Evolutionary conservation across 2,888 invertebrate genomes (phyloP).

Genomic region (Arrhopalites spinosus): DNA sequence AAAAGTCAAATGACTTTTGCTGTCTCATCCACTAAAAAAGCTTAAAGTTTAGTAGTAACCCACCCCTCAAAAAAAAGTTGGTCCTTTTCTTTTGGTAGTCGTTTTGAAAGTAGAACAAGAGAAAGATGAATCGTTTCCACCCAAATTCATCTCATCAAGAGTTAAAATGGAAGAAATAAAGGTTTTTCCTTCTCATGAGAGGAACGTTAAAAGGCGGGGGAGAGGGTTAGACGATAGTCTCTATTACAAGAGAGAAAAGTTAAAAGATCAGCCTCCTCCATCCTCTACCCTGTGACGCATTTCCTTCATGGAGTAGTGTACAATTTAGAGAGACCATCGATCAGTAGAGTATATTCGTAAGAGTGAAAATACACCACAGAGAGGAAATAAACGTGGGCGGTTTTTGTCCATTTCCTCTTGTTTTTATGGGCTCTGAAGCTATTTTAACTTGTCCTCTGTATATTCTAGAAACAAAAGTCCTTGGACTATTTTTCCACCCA

Average conservation of each 20-base stretch:
- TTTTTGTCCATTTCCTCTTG: not conserved
- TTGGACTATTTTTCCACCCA: not conserved
- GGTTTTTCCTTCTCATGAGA: not conserved
- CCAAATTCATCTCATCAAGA: slow-evolving; percentile 2
- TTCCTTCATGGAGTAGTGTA: not conserved
- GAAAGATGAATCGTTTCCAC: slow-evolving; percentile 10
- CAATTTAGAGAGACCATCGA: not conserved
- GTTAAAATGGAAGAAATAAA: not conserved
- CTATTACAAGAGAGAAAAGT: no score
- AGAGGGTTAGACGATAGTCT: no score
- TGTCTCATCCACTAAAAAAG: no score
- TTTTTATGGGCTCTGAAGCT: no score
- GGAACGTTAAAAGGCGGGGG: no score
- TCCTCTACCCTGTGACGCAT: not conserved
- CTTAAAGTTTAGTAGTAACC: no score
- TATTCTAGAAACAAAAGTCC: no score
- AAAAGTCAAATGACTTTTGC: no score
- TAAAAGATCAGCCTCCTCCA: not conserved
- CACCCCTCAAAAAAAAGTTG: no score
- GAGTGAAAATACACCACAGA: not conserved
- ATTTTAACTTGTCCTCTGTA: no score
- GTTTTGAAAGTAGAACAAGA: not conserved
- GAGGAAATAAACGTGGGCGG: slow-evolving; percentile 8
- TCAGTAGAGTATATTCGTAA: no score
- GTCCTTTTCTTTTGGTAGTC: no score